A percentile compares a stretch with the other conserved stretches of the same genome.
Conservation (phyloP, 2,888 invertebrate genomes). For the Suillia variegata region DNA sequence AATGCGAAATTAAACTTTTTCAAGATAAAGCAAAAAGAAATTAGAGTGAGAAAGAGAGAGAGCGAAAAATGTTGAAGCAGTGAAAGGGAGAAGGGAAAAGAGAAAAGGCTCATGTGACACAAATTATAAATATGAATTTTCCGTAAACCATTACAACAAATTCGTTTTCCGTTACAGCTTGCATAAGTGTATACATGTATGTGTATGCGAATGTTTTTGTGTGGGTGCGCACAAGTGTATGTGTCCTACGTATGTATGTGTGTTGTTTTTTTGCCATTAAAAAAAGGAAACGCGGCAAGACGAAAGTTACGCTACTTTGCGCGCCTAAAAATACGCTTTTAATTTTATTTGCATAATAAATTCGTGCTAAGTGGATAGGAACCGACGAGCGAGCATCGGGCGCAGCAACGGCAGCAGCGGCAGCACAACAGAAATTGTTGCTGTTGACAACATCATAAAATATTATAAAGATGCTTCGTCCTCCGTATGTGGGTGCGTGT, state of each 20-base stretch:
- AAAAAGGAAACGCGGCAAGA: background rate
- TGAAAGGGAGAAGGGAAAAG: no score
- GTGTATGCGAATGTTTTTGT: no score
- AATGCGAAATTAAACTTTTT: conserved; percentile 2
- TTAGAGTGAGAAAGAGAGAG: no score
- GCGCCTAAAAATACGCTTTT: conserved; percentile 48
- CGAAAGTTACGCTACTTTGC: conserved; percentile 15
- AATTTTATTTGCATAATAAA: conserved; percentile 53
- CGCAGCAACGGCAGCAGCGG: background rate
- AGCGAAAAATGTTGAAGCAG: no score
- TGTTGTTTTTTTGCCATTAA: no score
- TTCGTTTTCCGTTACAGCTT: conserved; percentile 18
- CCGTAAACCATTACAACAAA: conserved; percentile 42
- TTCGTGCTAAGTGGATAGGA: conserved; percentile 41
- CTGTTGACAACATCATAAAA: conserved; percentile 45
- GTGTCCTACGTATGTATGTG: no score
- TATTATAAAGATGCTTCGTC: conserved; percentile 46
- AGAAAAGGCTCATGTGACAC: conserved; percentile 19
- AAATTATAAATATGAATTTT: conserved; percentile 39
- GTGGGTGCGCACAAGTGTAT: no score
- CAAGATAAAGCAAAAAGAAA: no score
- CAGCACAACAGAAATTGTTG: conserved; percentile 5
- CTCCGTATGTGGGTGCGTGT: no score
- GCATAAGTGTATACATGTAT: background rate
- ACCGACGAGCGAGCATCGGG: background rate